Conservation (phyloP, 2,113 vertebrate species). For the Limanda limanda region DNA sequence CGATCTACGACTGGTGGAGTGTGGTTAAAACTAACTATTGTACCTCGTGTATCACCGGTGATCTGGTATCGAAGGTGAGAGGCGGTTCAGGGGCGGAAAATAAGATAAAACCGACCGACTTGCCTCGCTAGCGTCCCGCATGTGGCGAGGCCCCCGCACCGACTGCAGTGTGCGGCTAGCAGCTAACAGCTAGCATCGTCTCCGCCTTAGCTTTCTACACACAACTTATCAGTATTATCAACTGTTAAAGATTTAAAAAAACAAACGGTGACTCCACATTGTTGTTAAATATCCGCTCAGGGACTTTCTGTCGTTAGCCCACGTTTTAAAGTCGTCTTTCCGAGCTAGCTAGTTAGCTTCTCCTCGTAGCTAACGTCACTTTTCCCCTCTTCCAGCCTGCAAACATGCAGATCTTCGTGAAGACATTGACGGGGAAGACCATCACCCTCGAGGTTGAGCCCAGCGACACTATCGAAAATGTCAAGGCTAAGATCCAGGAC, state of each 20-base stretch:
- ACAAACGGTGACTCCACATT: fast-evolving
- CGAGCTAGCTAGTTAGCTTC: background rate
- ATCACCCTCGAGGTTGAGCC: conserved; percentile 94
- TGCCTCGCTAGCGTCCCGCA: conserved; percentile 25
- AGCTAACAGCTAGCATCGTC: conserved; percentile 7
- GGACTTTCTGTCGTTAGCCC: too few species aligned
- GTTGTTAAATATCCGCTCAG: fast-evolving
- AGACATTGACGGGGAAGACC: conserved; percentile 92
- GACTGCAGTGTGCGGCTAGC: background rate
- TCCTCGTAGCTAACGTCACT: background rate
- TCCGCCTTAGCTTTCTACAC: too few species aligned
- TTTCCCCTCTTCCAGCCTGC: conserved; percentile 61
- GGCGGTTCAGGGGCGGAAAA: background rate
- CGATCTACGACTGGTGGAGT: fast-evolving
- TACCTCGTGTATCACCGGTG: fast-evolving
- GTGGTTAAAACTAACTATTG: fast-evolving
- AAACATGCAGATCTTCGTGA: conserved; percentile 95
- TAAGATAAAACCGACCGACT: background rate
- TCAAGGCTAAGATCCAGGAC: conserved; percentile 93
- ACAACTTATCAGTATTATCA: too few species aligned
- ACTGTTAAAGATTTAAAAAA: background rate
- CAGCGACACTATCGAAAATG: conserved; percentile 93
- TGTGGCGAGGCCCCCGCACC: conserved; percentile 68
- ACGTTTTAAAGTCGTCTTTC: background rate
- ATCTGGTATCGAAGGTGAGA: fast-evolving